A percentile compares a stretch with the other conserved stretches of the same genome.
Evolutionary conservation across 2,888 invertebrate species (phyloP).

Genomic region (Exocentrus adspersus): DNA sequence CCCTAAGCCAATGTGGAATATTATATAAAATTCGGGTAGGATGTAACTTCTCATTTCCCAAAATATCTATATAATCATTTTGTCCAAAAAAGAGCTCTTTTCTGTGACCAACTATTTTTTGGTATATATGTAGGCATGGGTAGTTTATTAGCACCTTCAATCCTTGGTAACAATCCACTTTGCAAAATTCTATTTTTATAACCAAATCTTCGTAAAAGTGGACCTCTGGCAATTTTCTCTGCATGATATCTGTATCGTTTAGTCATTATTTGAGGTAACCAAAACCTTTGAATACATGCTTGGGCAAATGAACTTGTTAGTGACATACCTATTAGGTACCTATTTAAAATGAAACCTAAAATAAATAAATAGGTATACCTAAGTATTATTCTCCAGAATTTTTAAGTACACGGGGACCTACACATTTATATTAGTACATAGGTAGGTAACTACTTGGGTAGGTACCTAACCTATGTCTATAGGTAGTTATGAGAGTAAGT

Average conservation of each 20-base stretch:
- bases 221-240: conserved; percentile 69
- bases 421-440: too few species aligned
- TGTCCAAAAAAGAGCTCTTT: conserved; percentile 89
- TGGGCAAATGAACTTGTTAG: background rate
- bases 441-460: too few species aligned
- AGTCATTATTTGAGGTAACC: conserved; percentile 60
- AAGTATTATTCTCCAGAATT: too few species aligned
- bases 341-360: too few species aligned
- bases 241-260: conserved; percentile 72
- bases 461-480: too few species aligned
- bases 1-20: conserved; percentile 90
- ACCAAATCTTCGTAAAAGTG: conserved; percentile 74
- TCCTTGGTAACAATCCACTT: conserved; percentile 77
- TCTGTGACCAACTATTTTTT: conserved; percentile 78
- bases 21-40: conserved; percentile 87
- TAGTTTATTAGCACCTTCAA: conserved; percentile 64
- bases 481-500: too few species aligned
- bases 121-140: conserved; percentile 80
- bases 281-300: conserved; percentile 32
- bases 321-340: background rate
- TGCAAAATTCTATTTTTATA: conserved; percentile 75
- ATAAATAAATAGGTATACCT: too few species aligned
- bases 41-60: conserved; percentile 84
- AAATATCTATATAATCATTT: conserved; percentile 96
- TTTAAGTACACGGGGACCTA: too few species aligned